phyloP scores from a whole-genome alignment of 1,140 invertebrate genomes.

The Pomacea maculata region DNA sequence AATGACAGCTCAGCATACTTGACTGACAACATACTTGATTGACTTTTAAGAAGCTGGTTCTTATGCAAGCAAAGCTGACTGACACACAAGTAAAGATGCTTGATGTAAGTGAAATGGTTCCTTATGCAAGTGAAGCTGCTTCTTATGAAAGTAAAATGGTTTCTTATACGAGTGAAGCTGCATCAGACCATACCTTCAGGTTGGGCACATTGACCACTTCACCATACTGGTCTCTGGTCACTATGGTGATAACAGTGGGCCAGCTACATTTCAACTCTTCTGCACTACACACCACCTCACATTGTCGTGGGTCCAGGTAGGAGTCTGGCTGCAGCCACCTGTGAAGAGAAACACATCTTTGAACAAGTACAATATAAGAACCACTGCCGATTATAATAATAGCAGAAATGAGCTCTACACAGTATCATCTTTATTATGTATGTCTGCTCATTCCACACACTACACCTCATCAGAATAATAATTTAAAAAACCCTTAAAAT shows the following conservation, averaged over 20 bases:
- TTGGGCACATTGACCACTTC: constrained; percentile 85
- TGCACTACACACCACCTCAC: constrained; percentile 81
- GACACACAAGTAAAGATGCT: no score
- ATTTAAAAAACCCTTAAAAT: not conserved
- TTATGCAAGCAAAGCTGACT: no score
- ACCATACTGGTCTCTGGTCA: constrained; percentile 92
- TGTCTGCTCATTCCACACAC: not conserved
- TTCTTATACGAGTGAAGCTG: no score
- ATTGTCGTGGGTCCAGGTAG: constrained; percentile 86
- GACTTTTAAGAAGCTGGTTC: no score
- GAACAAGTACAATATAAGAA: not conserved
- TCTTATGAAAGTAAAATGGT: no score
- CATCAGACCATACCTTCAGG: constrained; percentile 76
- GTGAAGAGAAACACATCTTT: not conserved
- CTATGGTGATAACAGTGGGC: constrained; percentile 82
- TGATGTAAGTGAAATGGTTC: no score
- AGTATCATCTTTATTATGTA: not conserved
- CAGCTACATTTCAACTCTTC: constrained; percentile 82
- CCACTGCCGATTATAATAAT: not conserved
- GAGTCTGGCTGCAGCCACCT: constrained; percentile 94
- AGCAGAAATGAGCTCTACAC: not conserved
- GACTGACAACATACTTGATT: no score
- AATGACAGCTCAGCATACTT: no score
- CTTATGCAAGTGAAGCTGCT: no score
- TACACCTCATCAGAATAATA: not conserved